A percentile compares a stretch with the other conserved stretches of the same genome.
Conservation (phyloP, 2,113 vertebrate genomes). For the Triplophysa rosa region DNA sequence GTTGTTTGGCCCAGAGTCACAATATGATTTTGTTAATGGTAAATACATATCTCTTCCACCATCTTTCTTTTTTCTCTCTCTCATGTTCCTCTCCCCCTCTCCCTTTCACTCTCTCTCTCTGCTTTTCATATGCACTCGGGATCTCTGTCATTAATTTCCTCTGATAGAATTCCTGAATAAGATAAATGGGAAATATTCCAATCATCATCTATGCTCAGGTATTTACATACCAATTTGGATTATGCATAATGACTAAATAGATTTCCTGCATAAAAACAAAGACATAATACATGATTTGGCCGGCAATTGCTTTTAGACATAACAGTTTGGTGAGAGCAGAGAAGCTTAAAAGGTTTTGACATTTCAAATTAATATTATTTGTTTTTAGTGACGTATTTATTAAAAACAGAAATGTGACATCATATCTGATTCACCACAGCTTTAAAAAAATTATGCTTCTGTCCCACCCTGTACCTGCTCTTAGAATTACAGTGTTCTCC, state of each 20-base stretch:
- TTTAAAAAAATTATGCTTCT: too few species aligned
- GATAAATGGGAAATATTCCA: too few species aligned
- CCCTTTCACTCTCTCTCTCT: not conserved
- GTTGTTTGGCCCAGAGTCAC: not conserved
- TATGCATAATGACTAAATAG: not conserved
- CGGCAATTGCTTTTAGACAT: not conserved
- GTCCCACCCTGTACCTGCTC: too few species aligned
- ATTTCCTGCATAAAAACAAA: not conserved
- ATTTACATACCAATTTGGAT: constrained; percentile 38
- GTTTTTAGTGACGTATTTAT: too few species aligned
- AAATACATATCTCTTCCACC: not conserved
- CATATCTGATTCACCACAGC: too few species aligned
- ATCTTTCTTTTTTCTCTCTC: constrained; percentile 22
- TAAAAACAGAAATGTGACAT: too few species aligned
- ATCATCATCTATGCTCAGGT: not conserved
- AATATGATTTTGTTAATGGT: constrained; percentile 2
- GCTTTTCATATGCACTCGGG: not conserved
- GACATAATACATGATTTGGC: not conserved
- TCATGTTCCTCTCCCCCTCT: constrained; percentile 22
- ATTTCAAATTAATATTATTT: too few species aligned
- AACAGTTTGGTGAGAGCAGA: not conserved
- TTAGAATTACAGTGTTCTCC: too few species aligned
- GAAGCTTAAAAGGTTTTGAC: too few species aligned
- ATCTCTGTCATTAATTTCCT: too few species aligned
- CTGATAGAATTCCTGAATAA: too few species aligned